Evolutionary conservation across 2,888 invertebrate species (phyloP).

Genomic region (Xestobium rufovillosum): DNA sequence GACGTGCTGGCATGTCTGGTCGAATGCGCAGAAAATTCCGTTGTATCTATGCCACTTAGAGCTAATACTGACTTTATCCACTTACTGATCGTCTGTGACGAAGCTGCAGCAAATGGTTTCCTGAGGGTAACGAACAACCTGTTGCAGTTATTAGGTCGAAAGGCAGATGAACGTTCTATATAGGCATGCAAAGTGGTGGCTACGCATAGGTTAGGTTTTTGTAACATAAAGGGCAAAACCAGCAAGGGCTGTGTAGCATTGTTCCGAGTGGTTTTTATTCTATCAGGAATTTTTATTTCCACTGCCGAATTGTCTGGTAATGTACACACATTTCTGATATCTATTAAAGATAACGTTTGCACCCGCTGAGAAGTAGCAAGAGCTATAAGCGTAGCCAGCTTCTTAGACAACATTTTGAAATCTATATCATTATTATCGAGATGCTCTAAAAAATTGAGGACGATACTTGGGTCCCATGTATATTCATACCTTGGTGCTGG

Average conservation of each 20-base stretch:
- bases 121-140: conserved; percentile 15
- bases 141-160: conserved; percentile 7
- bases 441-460: conserved; percentile 21
- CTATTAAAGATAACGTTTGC: conserved; percentile 16
- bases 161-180: conserved; percentile 12
- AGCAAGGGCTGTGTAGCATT: conserved; percentile 17
- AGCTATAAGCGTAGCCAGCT: conserved; percentile 19
- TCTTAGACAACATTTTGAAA: conserved; percentile 16
- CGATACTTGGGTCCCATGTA: conserved; percentile 20
- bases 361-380: conserved; percentile 22
- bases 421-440: too few relatives aligned
- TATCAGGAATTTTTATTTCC: conserved; percentile 17
- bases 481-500: conserved; percentile 19
- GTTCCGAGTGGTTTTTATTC: conserved; percentile 13
- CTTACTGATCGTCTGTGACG: too few relatives aligned
- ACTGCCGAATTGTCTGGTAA: conserved; percentile 9
- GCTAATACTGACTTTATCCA: too few relatives aligned
- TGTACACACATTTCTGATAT: conserved; percentile 16
- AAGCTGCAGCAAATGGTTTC: conserved; percentile 16
- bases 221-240: conserved; percentile 16
- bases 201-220: conserved; percentile 12
- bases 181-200: conserved; percentile 14
- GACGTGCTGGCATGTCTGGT: too few relatives aligned
- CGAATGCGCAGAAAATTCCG: too few relatives aligned
- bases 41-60: too few relatives aligned